These are phyloP conservation scores for Phyllopteryx taeniolatus DNA, from an alignment of 2,113 vertebrate genomes.

Conservation along the genomic window DNA sequence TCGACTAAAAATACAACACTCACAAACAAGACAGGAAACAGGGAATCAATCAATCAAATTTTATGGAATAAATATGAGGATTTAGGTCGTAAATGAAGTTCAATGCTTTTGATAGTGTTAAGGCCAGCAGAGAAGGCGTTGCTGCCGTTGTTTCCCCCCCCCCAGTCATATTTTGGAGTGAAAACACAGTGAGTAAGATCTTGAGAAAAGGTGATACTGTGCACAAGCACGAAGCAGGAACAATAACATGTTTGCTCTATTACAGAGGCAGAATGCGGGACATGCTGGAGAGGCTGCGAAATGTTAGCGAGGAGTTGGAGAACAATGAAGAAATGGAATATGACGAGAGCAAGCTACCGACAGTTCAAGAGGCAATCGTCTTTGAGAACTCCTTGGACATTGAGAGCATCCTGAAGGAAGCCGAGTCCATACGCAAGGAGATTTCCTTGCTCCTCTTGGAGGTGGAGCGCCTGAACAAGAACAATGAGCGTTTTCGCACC, in stretches of 20 bases:
- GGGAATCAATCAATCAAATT: too few relatives aligned
- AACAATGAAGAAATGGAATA: slow-evolving; percentile 15
- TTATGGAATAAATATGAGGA: too few relatives aligned
- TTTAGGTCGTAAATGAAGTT: too few relatives aligned
- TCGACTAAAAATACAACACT: too few relatives aligned
- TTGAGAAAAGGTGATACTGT: background rate
- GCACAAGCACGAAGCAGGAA: background rate
- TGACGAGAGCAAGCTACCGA: slow-evolving; percentile 53
- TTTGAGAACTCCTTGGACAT: slow-evolving; percentile 78
- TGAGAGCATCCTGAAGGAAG: slow-evolving; percentile 77
- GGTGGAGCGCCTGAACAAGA: slow-evolving; percentile 73
- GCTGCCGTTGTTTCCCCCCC: too few relatives aligned
- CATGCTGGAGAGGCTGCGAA: slow-evolving; percentile 77
- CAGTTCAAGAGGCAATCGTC: slow-evolving; percentile 62
- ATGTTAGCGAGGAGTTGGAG: slow-evolving; percentile 67
- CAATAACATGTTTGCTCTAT: background rate
- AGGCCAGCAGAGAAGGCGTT: too few relatives aligned
- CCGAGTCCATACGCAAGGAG: slow-evolving; percentile 76
- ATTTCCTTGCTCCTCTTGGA: slow-evolving; percentile 76
- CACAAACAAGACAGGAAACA: too few relatives aligned
- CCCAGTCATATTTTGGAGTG: too few relatives aligned
- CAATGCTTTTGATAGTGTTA: too few relatives aligned
- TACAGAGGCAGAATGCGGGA: slow-evolving; percentile 82
- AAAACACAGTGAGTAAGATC: too few relatives aligned
- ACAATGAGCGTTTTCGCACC: slow-evolving; percentile 82